Evolutionary conservation across 2,888 invertebrate species (phyloP).

Genomic region (Elegia similella): DNA sequence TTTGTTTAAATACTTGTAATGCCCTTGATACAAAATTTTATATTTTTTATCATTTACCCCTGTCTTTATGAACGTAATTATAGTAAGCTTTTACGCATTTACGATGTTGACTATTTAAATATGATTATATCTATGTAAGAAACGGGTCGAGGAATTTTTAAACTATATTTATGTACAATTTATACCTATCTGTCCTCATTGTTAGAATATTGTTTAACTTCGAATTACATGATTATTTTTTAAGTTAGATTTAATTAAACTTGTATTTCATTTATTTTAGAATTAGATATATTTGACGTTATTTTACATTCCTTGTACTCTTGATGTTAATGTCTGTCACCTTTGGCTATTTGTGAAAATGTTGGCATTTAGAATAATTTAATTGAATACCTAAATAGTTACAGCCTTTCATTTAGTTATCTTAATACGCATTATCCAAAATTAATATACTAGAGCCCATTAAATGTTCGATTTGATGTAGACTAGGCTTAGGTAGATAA

Average conservation of each 20-base stretch:
- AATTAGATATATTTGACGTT: conserved; percentile 2
- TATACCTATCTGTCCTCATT: conserved; percentile 25
- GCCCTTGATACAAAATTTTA: conserved; percentile 50
- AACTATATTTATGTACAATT: conserved; percentile 33
- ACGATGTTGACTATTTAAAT: conserved; percentile 78
- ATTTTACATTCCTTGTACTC: background rate
- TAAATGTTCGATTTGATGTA: conserved; percentile 65
- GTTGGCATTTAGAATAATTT: conserved; percentile 1
- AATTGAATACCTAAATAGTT: background rate
- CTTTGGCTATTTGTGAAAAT: conserved; percentile 2
- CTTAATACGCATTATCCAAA: conserved; percentile 32
- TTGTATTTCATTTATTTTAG: conserved; percentile 17
- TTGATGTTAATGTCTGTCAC: background rate
- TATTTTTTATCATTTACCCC: conserved; percentile 76
- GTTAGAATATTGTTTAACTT: background rate
- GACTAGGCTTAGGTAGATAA: conserved; percentile 59
- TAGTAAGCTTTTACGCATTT: conserved; percentile 76
- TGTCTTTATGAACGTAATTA: conserved; percentile 59
- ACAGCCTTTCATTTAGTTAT: conserved; percentile 6
- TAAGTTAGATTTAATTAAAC: conserved; percentile 1
- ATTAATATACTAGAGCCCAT: conserved; percentile 45
- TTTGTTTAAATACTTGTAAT: conserved; percentile 44
- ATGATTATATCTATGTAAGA: conserved; percentile 55
- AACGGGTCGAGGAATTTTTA: conserved; percentile 42
- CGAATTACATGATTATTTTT: background rate